phyloP scores from a whole-genome alignment of 2,888 invertebrate species.

The Drosophila pseudotakahashii region DNA sequence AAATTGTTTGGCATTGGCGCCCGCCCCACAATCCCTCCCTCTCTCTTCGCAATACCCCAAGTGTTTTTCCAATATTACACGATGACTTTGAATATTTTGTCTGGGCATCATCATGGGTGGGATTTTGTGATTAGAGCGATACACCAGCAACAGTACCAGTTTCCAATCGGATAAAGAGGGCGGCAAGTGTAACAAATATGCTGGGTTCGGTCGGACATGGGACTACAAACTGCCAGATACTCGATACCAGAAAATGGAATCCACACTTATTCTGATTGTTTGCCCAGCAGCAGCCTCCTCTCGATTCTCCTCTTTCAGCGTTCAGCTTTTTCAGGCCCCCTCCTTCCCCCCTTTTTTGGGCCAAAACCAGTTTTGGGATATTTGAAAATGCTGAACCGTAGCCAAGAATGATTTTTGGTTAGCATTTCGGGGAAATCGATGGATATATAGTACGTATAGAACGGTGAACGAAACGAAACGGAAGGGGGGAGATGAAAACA shows the following conservation, averaged over 20 bases:
- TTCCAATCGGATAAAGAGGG: slow-evolving; percentile 28
- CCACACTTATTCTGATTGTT: slow-evolving; percentile 73
- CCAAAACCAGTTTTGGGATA: slow-evolving; percentile 38
- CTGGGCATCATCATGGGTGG: slow-evolving; percentile 68
- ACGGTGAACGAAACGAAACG: too few relatives aligned
- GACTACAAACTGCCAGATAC: slow-evolving; percentile 30
- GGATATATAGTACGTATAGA: neutral
- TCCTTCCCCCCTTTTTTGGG: neutral
- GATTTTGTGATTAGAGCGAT: slow-evolving; percentile 77
- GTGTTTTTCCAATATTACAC: slow-evolving; percentile 73
- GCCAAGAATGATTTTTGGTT: slow-evolving; percentile 38
- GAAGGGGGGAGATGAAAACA: neutral
- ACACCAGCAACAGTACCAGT: slow-evolving; percentile 28
- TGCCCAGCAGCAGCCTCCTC: slow-evolving; percentile 28
- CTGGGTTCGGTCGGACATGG: slow-evolving; percentile 44
- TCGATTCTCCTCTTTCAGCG: neutral
- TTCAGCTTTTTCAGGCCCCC: too few relatives aligned
- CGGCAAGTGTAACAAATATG: slow-evolving; percentile 73
- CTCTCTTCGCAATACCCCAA: neutral
- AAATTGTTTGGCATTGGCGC: slow-evolving; percentile 73
- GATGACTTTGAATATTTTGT: slow-evolving; percentile 77
- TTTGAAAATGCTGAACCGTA: slow-evolving; percentile 25
- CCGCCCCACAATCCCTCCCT: neutral
- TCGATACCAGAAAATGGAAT: slow-evolving; percentile 18
- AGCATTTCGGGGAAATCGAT: slow-evolving; percentile 29